A percentile compares a stretch with the other conserved stretches of the same genome.
Conservation (phyloP, 1,140 invertebrate species). For the Lucilia sericata region DNA sequence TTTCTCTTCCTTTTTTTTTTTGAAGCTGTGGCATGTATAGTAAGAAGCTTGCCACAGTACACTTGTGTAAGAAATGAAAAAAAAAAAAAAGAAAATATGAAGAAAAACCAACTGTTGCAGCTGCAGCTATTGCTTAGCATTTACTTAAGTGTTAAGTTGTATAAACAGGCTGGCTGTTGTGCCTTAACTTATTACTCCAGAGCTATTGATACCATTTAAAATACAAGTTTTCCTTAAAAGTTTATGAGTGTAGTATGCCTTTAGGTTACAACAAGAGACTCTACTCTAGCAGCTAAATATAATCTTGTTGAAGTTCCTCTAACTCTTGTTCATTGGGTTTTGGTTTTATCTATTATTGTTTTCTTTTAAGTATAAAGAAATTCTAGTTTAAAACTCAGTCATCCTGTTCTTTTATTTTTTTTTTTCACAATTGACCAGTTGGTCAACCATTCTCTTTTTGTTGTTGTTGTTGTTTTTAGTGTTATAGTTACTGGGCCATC, state of each 20-base stretch:
- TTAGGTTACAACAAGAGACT: background rate
- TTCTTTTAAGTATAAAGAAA: background rate
- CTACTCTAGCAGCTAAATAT: background rate
- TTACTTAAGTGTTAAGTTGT: too few relatives aligned
- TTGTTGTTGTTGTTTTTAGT: background rate
- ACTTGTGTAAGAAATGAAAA: constrained; percentile 6
- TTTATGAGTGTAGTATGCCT: constrained; percentile 17
- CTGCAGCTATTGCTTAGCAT: background rate
- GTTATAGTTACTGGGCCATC: constrained; percentile 36
- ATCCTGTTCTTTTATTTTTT: background rate
- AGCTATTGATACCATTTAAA: background rate
- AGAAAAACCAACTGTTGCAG: background rate
- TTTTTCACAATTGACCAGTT: background rate
- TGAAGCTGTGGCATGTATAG: background rate
- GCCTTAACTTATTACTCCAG: background rate
- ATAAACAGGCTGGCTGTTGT: background rate
- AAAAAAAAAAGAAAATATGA: background rate
- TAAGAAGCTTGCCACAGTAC: background rate
- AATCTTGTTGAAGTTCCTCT: background rate
- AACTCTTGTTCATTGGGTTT: background rate
- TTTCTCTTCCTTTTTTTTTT: background rate
- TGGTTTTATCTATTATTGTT: background rate
- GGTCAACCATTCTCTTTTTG: background rate
- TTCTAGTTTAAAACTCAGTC: constrained; percentile 22
- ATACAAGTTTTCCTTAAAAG: background rate